Percentiles rank a stretch among this genome's conserved stretches.
phyloP scores from a whole-genome alignment of 2,888 invertebrate species.

The Dasypogon diadema region DNA sequence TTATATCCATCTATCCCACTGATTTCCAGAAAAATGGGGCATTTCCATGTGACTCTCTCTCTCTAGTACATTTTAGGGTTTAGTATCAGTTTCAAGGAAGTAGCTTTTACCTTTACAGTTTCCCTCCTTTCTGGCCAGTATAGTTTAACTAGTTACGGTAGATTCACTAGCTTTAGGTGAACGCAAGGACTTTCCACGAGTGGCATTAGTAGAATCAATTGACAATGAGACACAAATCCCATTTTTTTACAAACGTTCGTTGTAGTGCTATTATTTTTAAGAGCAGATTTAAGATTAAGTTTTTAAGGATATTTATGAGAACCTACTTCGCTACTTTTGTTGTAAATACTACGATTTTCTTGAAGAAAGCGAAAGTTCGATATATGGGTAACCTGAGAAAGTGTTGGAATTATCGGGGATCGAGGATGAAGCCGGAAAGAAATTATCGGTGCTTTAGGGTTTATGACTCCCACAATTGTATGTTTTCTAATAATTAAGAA shows the following conservation, averaged over 20 bases:
- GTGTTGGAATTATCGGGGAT: no score
- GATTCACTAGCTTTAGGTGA: background rate
- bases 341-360: background rate
- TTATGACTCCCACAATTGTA: no score
- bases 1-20: constrained; percentile 15
- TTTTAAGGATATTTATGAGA: constrained; percentile 26
- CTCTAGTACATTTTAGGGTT: no score
- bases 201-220: constrained; percentile 25
- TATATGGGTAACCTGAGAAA: constrained; percentile 32
- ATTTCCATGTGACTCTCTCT: background rate
- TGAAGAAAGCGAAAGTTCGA: constrained; percentile 3
- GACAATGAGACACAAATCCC: constrained; percentile 21
- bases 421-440: no score
- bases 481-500: no score
- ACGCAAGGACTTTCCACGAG: background rate
- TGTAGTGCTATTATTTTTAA: constrained; percentile 2
- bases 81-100: no score
- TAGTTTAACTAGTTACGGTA: background rate
- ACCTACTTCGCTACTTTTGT: background rate
- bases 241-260: constrained; percentile 13
- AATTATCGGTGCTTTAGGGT: no score
- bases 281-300: constrained; percentile 2
- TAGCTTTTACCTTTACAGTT: background rate
- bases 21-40: constrained; percentile 7
- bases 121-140: constrained; percentile 19